Evolutionary conservation across 2,888 invertebrate genomes (phyloP).

Genomic region (Criorhina ranunculi): DNA sequence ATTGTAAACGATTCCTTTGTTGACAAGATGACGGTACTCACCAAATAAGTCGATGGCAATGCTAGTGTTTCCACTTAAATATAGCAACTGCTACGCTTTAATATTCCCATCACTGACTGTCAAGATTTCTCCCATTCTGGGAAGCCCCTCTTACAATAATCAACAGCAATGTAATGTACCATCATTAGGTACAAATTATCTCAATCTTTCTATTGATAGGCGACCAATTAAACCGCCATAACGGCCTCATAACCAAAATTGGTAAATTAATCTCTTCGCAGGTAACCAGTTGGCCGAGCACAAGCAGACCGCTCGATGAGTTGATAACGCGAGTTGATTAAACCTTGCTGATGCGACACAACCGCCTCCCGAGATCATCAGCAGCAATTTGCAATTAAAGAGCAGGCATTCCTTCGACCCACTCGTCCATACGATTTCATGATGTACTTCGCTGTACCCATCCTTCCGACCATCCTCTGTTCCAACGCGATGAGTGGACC

Average conservation of each 20-base stretch:
- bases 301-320: constrained; percentile 13
- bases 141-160: not conserved
- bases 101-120: not conserved
- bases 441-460: not conserved
- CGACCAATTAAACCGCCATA: constrained; percentile 65
- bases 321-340: constrained; percentile 35
- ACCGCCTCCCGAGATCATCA: constrained; percentile 38
- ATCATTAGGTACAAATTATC: constrained; percentile 3
- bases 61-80: not conserved
- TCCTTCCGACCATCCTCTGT: not conserved
- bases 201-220: constrained; percentile 7
- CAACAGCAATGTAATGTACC: too few relatives aligned
- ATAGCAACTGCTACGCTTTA: not conserved
- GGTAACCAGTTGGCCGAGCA: constrained; percentile 12
- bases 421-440: constrained; percentile 47
- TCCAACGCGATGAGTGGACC: too few relatives aligned
- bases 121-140: constrained; percentile 8
- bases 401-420: constrained; percentile 53
- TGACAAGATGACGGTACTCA: not conserved
- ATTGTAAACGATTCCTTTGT: too few relatives aligned
- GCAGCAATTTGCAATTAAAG: constrained; percentile 65
- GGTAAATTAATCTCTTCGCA: constrained; percentile 61
- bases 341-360: constrained; percentile 43
- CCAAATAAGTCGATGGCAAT: not conserved
- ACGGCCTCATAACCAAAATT: constrained; percentile 61